Evolutionary conservation across 2,113 vertebrate genomes (phyloP).

Genomic region (Psittacus erithacus): DNA sequence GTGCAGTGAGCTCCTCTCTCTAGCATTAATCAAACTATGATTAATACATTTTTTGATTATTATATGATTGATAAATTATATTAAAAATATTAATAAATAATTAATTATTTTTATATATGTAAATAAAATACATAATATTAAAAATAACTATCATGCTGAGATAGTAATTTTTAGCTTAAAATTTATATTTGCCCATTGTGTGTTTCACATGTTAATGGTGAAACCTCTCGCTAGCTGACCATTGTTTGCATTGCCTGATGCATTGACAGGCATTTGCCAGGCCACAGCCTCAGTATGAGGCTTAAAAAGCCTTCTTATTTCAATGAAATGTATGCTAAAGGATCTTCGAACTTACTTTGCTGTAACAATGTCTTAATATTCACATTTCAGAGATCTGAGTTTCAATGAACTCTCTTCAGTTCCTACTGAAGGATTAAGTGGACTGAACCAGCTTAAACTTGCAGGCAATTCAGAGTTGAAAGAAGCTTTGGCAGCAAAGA

Average conservation of each 20-base stretch:
- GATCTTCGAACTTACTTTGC: not conserved
- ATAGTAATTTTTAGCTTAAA: not conserved
- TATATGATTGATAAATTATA: no score
- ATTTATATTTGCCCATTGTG: not conserved
- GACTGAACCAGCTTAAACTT: conserved; percentile 92
- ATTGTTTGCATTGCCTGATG: not conserved
- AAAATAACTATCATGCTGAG: not conserved
- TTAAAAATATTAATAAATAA: no score
- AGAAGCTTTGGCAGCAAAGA: conserved; percentile 84
- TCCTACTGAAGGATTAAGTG: conserved; percentile 83
- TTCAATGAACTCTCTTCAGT: conserved; percentile 86
- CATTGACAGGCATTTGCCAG: not conserved
- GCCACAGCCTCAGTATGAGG: not conserved
- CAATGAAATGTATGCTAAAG: not conserved
- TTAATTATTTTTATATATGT: no score
- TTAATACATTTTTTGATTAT: no score
- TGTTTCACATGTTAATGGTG: not conserved
- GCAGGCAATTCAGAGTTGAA: conserved; percentile 89
- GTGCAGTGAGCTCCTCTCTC: not conserved
- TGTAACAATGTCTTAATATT: not conserved
- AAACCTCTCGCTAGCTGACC: not conserved
- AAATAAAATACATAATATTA: no score
- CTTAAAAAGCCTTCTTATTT: not conserved
- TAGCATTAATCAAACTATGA: not conserved
- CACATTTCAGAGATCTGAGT: conserved; percentile 87